Percentiles rank a stretch among this genome's conserved stretches.
Evolutionary conservation across 2,888 invertebrate species (phyloP).

Genomic region (Rambutsinella grinnellia): DNA sequence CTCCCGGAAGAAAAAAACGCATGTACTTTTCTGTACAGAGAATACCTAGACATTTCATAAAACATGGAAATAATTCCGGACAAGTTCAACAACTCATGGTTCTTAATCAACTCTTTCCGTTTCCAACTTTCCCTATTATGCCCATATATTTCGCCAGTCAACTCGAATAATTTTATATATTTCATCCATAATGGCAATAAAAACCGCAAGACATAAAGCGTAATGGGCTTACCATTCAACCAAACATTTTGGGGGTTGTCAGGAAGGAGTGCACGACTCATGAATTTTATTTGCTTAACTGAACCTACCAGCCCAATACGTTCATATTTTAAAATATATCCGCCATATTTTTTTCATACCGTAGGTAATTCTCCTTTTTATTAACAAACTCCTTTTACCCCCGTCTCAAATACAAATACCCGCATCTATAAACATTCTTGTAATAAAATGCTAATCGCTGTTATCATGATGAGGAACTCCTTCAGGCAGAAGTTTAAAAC

Average conservation of each 20-base stretch:
- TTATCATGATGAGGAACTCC: conserved; percentile 18
- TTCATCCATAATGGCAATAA: not conserved
- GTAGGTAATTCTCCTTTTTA: not conserved
- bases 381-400: not conserved
- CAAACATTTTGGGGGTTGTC: not conserved
- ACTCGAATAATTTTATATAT: conserved; percentile 26
- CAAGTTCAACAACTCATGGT: not conserved
- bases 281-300: not conserved
- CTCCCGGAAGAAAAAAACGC: not conserved
- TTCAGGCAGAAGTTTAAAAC: conserved; percentile 3
- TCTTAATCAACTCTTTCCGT: conserved; percentile 21
- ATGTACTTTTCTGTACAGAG: not conserved
- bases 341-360: conserved; percentile 14
- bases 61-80: not conserved
- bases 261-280: not conserved
- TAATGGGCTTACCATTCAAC: not conserved
- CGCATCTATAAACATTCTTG: not conserved
- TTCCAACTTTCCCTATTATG: conserved; percentile 28
- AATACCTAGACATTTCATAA: not conserved
- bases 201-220: not conserved
- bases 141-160: not conserved
- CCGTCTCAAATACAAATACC: not conserved
- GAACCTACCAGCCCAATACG: too few relatives aligned
- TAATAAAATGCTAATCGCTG: conserved; percentile 25
- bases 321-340: conserved; percentile 9